Evolutionary conservation across 2,797 vertebrate genomes (phyloP).

Genomic region (Sebastes cheni): DNA sequence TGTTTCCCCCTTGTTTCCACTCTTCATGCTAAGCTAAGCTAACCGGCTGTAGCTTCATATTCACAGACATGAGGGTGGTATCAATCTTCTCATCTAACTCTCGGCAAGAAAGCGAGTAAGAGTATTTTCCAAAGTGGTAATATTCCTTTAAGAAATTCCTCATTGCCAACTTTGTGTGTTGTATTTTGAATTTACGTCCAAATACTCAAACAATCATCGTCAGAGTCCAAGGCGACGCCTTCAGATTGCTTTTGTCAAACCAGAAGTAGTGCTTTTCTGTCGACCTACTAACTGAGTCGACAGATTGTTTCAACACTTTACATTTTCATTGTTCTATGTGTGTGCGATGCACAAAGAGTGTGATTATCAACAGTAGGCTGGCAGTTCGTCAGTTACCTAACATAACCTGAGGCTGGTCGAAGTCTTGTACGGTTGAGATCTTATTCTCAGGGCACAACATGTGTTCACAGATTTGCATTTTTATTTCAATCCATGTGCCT

Average conservation of each 20-base stretch:
- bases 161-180: background rate
- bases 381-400: conserved; percentile 30
- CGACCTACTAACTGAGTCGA: background rate
- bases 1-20: no score
- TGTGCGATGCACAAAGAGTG: background rate
- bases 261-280: background rate
- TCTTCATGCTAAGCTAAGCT: no score
- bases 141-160: background rate
- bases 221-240: background rate
- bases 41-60: no score
- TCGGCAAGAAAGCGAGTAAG: background rate
- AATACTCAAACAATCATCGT: background rate
- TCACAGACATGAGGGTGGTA: no score
- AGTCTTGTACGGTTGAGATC: conserved; percentile 20
- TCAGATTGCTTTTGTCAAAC: background rate
- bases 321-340: background rate
- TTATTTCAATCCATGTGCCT: conserved; percentile 53
- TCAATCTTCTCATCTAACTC: no score
- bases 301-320: background rate
- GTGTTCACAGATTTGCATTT: conserved; percentile 50
- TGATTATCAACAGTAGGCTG: conserved; percentile 38
- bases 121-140: background rate
- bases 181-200: background rate
- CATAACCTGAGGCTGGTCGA: conserved; percentile 36
- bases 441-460: conserved; percentile 9